Percentiles rank a stretch among this genome's conserved stretches.
Conservation (phyloP, 2,797 vertebrate species). For the Pseudochirops cupreus region DNA sequence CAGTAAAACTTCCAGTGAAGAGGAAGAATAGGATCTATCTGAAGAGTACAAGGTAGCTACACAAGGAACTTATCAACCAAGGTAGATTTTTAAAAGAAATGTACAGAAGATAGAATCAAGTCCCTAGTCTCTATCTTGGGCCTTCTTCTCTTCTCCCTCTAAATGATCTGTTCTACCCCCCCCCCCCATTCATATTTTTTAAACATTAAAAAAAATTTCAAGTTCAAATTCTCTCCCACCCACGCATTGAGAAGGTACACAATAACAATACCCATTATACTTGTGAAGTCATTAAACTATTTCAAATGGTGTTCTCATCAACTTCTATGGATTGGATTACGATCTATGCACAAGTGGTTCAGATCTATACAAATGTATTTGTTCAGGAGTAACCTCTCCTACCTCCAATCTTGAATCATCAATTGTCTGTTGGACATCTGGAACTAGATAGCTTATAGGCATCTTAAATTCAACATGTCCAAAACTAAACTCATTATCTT, state of each 20-base stretch:
- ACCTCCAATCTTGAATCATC: neutral
- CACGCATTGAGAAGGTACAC: too few relatives aligned
- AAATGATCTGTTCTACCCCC: too few relatives aligned
- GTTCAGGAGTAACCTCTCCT: neutral
- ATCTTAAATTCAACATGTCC: neutral
- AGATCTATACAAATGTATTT: neutral
- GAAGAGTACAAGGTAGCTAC: neutral
- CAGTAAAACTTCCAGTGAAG: neutral
- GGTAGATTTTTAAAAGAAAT: neutral
- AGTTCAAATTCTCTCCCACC: too few relatives aligned
- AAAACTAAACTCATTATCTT: too few relatives aligned
- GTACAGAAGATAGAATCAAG: neutral
- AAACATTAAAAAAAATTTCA: too few relatives aligned
- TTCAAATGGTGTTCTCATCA: too few relatives aligned
- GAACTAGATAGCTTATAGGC: neutral
- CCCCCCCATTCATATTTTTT: too few relatives aligned
- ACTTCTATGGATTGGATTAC: too few relatives aligned
- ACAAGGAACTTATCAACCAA: neutral
- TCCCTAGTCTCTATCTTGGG: neutral
- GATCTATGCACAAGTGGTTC: too few relatives aligned
- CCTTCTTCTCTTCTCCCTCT: too few relatives aligned
- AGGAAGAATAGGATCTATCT: neutral
- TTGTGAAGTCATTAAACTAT: too few relatives aligned
- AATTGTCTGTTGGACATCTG: neutral
- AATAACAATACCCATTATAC: too few relatives aligned